These are phyloP conservation scores for Epistrophe eligans DNA, from an alignment of 2,888 invertebrate species.

Conservation along the genomic window DNA sequence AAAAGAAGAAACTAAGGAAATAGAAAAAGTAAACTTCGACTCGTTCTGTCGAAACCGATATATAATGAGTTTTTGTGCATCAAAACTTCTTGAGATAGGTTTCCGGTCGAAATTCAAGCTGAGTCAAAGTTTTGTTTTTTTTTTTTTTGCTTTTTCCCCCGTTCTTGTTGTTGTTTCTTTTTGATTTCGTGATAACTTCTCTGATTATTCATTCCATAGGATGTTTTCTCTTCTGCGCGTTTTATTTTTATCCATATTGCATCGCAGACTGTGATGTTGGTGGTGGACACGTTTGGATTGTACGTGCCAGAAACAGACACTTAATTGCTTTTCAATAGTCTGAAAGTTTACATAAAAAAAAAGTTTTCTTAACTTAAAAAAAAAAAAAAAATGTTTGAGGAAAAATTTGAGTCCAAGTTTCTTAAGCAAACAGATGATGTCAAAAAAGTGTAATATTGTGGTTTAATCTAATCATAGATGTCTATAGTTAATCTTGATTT, in stretches of 20 bases:
- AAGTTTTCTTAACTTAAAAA: background rate
- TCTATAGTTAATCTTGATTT: too few species aligned
- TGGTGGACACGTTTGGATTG: constrained; percentile 53
- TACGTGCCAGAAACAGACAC: constrained; percentile 69
- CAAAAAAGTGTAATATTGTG: background rate
- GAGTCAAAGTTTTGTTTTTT: constrained; percentile 63
- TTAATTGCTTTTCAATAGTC: constrained; percentile 74
- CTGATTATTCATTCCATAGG: constrained; percentile 71
- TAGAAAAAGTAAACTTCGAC: constrained; percentile 59
- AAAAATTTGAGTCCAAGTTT: constrained; percentile 1
- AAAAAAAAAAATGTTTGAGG: background rate
- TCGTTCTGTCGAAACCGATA: constrained; percentile 50
- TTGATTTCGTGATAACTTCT: constrained; percentile 73
- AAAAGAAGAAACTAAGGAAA: constrained; percentile 9
- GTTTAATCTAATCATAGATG: background rate
- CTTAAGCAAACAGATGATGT: constrained; percentile 14
- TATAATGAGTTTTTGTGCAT: constrained; percentile 75
- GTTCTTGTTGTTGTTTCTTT: constrained; percentile 14
- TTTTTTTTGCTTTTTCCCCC: background rate
- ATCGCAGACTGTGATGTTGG: constrained; percentile 5
- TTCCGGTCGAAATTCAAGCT: constrained; percentile 73
- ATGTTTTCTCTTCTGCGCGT: constrained; percentile 50
- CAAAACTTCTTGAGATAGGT: constrained; percentile 74
- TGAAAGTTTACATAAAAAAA: constrained; percentile 13
- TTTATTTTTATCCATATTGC: constrained; percentile 33